Conservation (phyloP, 2,888 invertebrate species). For the Sinohyriopsis cumingii region DNA sequence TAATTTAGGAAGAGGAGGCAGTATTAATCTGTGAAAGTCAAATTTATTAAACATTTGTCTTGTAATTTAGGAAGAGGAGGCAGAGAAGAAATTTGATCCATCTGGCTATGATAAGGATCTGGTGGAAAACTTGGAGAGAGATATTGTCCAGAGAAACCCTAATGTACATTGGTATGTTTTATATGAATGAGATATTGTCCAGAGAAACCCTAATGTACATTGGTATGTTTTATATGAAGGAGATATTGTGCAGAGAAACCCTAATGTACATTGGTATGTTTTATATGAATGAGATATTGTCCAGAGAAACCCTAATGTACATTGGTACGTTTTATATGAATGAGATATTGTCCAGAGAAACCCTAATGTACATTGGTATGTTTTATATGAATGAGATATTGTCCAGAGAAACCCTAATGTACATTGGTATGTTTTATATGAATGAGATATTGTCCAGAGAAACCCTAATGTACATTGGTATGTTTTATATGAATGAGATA, state of each 20-base stretch:
- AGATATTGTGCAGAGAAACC: constrained; percentile 97
- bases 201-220: constrained; percentile 94
- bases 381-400: constrained; percentile 97
- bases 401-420: constrained; percentile 97
- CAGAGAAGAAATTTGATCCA: constrained; percentile 86
- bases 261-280: constrained; percentile 95
- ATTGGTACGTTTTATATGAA: constrained; percentile 96
- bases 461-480: constrained; percentile 97
- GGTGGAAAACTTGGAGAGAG: constrained; percentile 94
- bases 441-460: constrained; percentile 97
- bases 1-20: constrained; percentile 41
- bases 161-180: constrained; percentile 93
- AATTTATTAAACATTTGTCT: not conserved
- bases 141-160: constrained; percentile 97
- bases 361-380: constrained; percentile 96
- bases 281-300: constrained; percentile 98
- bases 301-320: constrained; percentile 95
- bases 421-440: constrained; percentile 94
- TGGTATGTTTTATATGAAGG: constrained; percentile 99
- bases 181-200: constrained; percentile 94
- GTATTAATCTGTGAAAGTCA: too few species aligned
- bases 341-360: constrained; percentile 98
- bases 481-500: constrained; percentile 96
- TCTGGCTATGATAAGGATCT: constrained; percentile 89
- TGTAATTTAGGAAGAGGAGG: constrained; percentile 46